Percentiles rank a stretch among this genome's conserved stretches.
Evolutionary conservation across 2,797 vertebrate genomes (phyloP).

Genomic region (Micromesistius poutassou): DNA sequence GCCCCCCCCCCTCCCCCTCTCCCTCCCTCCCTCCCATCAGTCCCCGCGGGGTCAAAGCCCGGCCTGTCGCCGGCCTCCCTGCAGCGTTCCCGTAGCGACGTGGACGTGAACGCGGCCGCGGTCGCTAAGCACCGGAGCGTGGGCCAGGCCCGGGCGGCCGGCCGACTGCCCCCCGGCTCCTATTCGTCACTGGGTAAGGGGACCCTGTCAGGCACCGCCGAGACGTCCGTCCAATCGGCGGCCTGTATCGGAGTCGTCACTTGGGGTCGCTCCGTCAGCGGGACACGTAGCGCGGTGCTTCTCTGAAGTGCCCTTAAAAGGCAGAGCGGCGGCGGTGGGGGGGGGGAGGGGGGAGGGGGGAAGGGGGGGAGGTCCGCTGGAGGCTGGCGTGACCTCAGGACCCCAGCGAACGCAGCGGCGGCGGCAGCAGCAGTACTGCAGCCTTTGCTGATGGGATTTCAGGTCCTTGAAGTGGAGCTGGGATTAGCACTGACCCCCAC

Average conservation of each 20-base stretch:
- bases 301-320: background rate
- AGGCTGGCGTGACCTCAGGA: background rate
- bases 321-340: background rate
- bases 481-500: slow-evolving; percentile 27
- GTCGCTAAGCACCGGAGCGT: slow-evolving; percentile 87
- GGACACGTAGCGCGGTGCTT: background rate
- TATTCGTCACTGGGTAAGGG: slow-evolving; percentile 91
- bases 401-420: no score
- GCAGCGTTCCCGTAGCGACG: slow-evolving; percentile 93
- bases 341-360: background rate
- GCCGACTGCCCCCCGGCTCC: slow-evolving; percentile 83
- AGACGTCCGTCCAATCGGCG: slow-evolving; percentile 11
- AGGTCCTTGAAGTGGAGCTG: slow-evolving; percentile 11
- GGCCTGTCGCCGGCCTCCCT: slow-evolving; percentile 77
- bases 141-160: slow-evolving; percentile 72
- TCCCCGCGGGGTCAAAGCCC: slow-evolving; percentile 76
- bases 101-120: slow-evolving; percentile 91
- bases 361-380: no score
- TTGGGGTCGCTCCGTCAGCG: background rate
- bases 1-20: background rate
- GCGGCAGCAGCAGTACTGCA: background rate
- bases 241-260: background rate
- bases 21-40: slow-evolving; percentile 60
- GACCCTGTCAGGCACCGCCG: slow-evolving; percentile 32
- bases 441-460: slow-evolving; percentile 15